A percentile compares a stretch with the other conserved stretches of the same genome.
phyloP scores from a whole-genome alignment of 2,797 vertebrate genomes.

The Rhinichthys osculus region DNA sequence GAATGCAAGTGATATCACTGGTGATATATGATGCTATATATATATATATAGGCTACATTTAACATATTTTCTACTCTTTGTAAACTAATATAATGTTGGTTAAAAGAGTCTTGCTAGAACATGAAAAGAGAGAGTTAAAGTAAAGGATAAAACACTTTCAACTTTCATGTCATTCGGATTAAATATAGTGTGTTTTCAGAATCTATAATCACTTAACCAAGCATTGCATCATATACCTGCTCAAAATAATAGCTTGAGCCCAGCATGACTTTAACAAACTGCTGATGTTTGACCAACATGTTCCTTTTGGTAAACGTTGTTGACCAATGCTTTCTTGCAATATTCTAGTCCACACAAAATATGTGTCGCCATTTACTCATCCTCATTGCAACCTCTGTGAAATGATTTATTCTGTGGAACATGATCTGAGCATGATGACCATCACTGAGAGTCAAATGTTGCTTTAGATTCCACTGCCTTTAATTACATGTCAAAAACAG shows the following conservation, averaged over 20 bases:
- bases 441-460: not conserved
- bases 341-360: not conserved
- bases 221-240: not conserved
- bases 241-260: not conserved
- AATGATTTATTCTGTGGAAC: not conserved
- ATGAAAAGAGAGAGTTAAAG: not conserved
- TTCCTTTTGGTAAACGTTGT: not conserved
- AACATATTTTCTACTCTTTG: not conserved
- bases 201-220: not conserved
- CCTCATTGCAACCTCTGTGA: not conserved
- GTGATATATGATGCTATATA: too few species aligned
- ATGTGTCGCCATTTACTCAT: not conserved
- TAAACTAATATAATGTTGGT: not conserved
- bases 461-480: not conserved
- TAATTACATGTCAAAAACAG: not conserved
- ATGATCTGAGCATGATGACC: too few species aligned
- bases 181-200: not conserved
- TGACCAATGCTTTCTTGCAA: not conserved
- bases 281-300: slow-evolving; percentile 1
- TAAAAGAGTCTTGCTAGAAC: not conserved
- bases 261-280: not conserved
- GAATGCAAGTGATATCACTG: not conserved
- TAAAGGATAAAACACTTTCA: not conserved
- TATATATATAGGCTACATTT: not conserved
- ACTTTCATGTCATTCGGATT: not conserved